Evolutionary conservation across 37 sponge, comb jelly and placozoan genomes (phyloP).

Genomic region (Oopsacas minuta): DNA sequence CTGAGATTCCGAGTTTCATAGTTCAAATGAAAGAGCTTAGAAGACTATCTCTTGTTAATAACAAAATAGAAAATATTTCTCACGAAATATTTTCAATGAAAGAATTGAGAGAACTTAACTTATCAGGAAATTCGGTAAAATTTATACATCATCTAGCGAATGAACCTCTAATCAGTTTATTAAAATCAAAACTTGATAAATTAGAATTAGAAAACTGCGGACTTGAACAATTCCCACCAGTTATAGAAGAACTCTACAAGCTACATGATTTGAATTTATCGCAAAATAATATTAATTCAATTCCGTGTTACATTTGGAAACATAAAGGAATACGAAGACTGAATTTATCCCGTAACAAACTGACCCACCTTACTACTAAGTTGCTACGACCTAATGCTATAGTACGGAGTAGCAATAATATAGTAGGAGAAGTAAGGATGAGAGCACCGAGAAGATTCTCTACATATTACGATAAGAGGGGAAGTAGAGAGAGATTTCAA

Average conservation of each 20-base stretch:
- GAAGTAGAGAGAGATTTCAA: background rate
- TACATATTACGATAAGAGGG: background rate
- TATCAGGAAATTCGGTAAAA: background rate
- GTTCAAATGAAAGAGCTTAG: background rate
- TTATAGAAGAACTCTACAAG: background rate
- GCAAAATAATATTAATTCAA: background rate
- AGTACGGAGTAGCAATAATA: background rate
- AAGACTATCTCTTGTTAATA: background rate
- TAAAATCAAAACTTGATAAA: background rate
- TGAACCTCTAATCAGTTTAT: background rate
- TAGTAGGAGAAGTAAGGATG: background rate
- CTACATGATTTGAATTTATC: background rate
- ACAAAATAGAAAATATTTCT: background rate
- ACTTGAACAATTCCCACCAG: background rate
- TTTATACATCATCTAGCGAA: background rate
- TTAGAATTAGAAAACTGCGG: slow-evolving; percentile 4
- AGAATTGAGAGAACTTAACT: background rate
- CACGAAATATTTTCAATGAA: background rate
- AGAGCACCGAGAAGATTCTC: background rate
- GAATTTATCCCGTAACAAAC: slow-evolving; percentile 35
- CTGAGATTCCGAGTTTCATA: background rate
- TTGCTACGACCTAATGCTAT: background rate
- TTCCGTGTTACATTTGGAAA: background rate
- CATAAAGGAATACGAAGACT: slow-evolving; percentile 26
- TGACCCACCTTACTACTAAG: slow-evolving; percentile 27